Evolutionary conservation across 2,797 vertebrate species (phyloP).

Genomic region (Gadopsis marmoratus): DNA sequence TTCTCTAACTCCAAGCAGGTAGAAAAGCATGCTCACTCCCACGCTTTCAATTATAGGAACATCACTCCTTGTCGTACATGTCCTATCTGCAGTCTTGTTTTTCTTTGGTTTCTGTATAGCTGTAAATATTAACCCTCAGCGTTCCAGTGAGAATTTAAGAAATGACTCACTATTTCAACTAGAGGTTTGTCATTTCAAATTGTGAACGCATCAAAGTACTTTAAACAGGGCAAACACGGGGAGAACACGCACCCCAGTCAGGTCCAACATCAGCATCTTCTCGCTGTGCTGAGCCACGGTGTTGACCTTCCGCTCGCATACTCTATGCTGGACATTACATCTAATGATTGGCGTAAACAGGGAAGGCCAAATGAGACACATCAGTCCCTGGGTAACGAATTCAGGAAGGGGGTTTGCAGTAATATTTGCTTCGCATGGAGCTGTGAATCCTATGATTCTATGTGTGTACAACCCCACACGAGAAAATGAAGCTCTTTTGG

Average conservation of each 20-base stretch:
- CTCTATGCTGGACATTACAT: not conserved
- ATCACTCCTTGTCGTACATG: not conserved
- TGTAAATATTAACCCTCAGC: not conserved
- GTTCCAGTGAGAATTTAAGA: not conserved
- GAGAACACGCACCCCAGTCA: not conserved
- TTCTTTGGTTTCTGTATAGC: not conserved
- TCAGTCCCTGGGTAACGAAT: not conserved
- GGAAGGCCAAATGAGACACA: slow-evolving; percentile 1
- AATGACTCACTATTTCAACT: not conserved
- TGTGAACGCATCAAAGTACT: not conserved
- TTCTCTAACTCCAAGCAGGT: not conserved
- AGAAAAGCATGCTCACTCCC: not conserved
- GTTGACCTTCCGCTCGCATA: not conserved
- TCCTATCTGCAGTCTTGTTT: not conserved
- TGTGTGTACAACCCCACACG: not conserved
- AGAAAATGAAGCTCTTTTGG: not conserved
- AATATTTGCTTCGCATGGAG: slow-evolving; percentile 1
- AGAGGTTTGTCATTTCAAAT: not conserved
- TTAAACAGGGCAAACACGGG: not conserved
- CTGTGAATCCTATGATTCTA: slow-evolving; percentile 3
- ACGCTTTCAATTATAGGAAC: slow-evolving; percentile 9
- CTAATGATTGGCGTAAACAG: slow-evolving; percentile 1
- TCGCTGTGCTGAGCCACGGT: not conserved
- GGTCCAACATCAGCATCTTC: not conserved
- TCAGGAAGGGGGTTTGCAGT: not conserved